phyloP scores from a whole-genome alignment of 2,113 vertebrate genomes.

The Dipodomys merriami region DNA sequence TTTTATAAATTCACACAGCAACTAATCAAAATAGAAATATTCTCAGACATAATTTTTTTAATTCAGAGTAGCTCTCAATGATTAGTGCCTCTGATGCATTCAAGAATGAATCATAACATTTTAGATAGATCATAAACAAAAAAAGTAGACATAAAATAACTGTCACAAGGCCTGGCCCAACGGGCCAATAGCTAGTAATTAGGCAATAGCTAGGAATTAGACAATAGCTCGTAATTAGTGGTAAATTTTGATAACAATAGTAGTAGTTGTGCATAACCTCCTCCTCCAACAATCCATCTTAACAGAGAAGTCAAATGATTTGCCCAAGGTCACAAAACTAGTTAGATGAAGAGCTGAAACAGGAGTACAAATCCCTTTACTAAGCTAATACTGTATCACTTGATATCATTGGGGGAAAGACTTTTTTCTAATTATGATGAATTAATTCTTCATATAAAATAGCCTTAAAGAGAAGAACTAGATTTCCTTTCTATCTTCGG shows the following conservation, averaged over 20 bases:
- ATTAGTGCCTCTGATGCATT: not conserved
- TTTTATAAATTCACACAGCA: not conserved
- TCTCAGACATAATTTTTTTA: conserved; percentile 27
- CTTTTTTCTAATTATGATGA: conserved; percentile 16
- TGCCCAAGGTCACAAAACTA: conserved; percentile 24
- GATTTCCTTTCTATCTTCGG: not conserved
- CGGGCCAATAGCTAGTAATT: not conserved
- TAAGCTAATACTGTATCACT: not conserved
- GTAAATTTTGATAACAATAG: accelerated
- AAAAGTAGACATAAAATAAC: not conserved
- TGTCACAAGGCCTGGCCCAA: not conserved
- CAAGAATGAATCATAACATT: conserved; percentile 39
- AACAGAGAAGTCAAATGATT: conserved; percentile 14
- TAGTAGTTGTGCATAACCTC: no score
- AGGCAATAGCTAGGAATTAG: no score
- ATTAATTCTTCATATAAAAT: conserved; percentile 39
- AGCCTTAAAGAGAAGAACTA: not conserved
- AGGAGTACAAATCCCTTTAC: not conserved
- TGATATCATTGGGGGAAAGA: not conserved
- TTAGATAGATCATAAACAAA: conserved; percentile 18
- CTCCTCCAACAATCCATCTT: not conserved
- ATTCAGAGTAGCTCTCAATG: conserved; percentile 37
- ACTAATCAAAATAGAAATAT: conserved; percentile 19
- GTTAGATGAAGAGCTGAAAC: not conserved
- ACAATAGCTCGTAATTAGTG: not conserved